Percentiles rank a stretch among this genome's conserved stretches.
Evolutionary conservation across 2,888 invertebrate genomes (phyloP).

Genomic region (Nebria salina): DNA sequence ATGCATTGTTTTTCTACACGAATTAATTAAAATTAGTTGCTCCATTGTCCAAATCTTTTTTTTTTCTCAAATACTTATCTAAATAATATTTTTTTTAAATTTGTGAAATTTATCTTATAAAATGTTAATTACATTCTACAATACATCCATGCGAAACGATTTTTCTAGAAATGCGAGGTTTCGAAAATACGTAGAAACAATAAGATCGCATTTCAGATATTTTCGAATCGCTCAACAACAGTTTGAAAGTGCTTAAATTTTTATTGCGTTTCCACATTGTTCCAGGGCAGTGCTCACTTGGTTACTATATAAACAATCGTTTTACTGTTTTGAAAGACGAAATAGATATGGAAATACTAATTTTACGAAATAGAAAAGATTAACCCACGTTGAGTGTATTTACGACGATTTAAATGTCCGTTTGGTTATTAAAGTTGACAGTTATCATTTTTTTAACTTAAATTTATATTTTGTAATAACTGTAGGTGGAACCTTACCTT

Average conservation of each 20-base stretch:
- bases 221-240: neutral
- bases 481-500: neutral
- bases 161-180: neutral
- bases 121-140: neutral
- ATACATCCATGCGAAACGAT: neutral
- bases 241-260: neutral
- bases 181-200: neutral
- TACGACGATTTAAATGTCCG: neutral
- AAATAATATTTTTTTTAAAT: too few relatives aligned
- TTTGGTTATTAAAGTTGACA: neutral
- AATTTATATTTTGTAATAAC: neutral
- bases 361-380: neutral
- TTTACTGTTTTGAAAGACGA: neutral
- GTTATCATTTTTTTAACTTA: neutral
- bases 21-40: neutral
- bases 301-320: conserved; percentile 5
- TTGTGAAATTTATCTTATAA: neutral
- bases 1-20: neutral
- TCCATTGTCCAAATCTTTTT: too few relatives aligned
- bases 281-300: neutral
- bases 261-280: conserved; percentile 18
- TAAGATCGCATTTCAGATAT: neutral
- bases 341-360: conserved; percentile 7
- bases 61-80: too few relatives aligned
- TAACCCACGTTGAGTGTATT: neutral